Percentiles rank a stretch among this genome's conserved stretches.
These are phyloP conservation scores for Coremacera marginata DNA, from an alignment of 2,888 invertebrate species.

Conservation along the genomic window DNA sequence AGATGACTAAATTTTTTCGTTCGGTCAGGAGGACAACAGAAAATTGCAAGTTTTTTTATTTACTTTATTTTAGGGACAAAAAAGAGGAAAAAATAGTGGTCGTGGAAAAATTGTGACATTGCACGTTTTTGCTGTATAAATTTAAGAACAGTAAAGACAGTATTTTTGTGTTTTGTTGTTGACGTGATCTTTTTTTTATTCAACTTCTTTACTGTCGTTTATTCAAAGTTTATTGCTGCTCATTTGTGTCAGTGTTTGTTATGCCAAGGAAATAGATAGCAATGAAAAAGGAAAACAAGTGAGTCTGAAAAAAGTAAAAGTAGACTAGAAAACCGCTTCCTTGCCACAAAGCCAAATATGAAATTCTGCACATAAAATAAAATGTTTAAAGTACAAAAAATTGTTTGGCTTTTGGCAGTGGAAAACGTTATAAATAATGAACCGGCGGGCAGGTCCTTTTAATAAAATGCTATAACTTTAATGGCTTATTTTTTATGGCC, in stretches of 20 bases:
- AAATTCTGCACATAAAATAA: not conserved
- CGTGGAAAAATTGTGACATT: too few species aligned
- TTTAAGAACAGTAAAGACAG: too few species aligned
- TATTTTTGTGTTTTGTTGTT: not conserved
- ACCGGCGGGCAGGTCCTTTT: too few species aligned
- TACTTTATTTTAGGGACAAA: not conserved
- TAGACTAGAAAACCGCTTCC: not conserved
- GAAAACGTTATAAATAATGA: too few species aligned
- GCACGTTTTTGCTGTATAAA: too few species aligned
- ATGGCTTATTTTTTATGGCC: too few species aligned
- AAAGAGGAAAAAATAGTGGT: too few species aligned
- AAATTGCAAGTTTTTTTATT: not conserved
- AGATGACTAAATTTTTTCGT: not conserved
- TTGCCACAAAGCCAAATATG: not conserved
- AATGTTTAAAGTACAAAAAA: conserved; percentile 1
- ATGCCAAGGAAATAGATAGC: not conserved
- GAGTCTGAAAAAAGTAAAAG: not conserved
- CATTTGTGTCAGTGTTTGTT: conserved; percentile 22
- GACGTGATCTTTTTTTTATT: not conserved
- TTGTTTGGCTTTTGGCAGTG: too few species aligned
- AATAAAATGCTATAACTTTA: too few species aligned
- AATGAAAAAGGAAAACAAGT: not conserved
- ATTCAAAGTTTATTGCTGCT: conserved; percentile 24
- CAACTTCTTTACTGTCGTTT: not conserved
- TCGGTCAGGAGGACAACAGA: too few species aligned